Base-by-base conservation (phyloP, 2,113 vertebrate species). In the Sclerurus mexicanus region DNA sequence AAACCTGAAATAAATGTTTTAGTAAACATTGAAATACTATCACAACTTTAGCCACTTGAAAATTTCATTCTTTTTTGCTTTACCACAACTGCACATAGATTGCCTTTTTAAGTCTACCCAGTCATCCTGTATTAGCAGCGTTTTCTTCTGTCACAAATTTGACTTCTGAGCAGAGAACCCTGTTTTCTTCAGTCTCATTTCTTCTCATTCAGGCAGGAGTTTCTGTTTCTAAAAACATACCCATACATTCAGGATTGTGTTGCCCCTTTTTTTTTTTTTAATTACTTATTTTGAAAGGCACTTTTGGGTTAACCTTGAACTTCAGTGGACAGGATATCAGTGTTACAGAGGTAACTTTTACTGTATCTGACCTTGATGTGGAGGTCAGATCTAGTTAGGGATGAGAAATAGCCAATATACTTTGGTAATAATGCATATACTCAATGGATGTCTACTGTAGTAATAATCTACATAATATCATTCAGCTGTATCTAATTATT, bases 101-200 rank as follows among this genome's bases (percentile, higher is more conserved):
- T 63, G 19, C 14, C 37, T 95, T 62, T 58, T 9, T 50, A 64
- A 75, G 37, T 76, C 90, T 76, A 10, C 49, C 47, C 14, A 76
- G 64, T 46, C 35, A 40, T 78, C 30, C 42, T 81, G 24, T 91
- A 46, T 78, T 91, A 83, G 10, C 67, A 50, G 47, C 6, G 10
- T 86, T 92, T 80, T 89, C 22, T 91, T 94, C 56, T 87, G 55
- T 94, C 49, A 90, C 40, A 4, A 91, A 78, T 86, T 77, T 95
- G 37, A 75, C 95, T 83, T 75, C 81, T 91, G 39, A 95, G 55
- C 35, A 82, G 22, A 75, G 47, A 94, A 58, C 56, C 85, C 52
- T 81, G 30, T 73, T 86, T 93, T 97, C 25, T 82, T 95, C 39
- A n/a, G n/a, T n/a, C n/a, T n/a, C n/a, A 75, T 86, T 93, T 97